These are phyloP conservation scores for Pachyrhynchus sulphureomaculatus DNA, from an alignment of 1,140 invertebrate genomes.

Conservation along the genomic window DNA sequence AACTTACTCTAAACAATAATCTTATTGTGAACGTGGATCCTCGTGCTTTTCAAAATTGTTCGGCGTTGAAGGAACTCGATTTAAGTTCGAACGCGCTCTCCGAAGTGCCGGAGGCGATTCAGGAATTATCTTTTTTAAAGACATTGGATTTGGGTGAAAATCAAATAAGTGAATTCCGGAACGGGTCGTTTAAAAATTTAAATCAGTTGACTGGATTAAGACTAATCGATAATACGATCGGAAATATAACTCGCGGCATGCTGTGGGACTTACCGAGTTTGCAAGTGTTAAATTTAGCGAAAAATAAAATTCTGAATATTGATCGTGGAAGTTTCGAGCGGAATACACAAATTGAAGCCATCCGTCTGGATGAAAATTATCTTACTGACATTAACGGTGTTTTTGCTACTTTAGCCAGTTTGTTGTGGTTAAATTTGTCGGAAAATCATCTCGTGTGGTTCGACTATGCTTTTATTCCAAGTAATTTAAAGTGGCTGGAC, in stretches of 20 bases:
- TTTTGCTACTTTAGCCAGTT: conserved; percentile 74
- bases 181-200: conserved; percentile 80
- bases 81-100: conserved; percentile 81
- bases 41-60: conserved; percentile 87
- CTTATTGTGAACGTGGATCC: conserved; percentile 75
- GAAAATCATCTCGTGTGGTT: conserved; percentile 90
- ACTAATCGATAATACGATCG: conserved; percentile 83
- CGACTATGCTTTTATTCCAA: conserved; percentile 85
- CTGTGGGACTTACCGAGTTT: conserved; percentile 80
- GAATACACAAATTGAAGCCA: conserved; percentile 77
- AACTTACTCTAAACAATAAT: conserved; percentile 83
- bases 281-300: conserved; percentile 82
- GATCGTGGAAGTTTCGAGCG: conserved; percentile 79
- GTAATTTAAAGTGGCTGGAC: conserved; percentile 86
- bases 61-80: conserved; percentile 86
- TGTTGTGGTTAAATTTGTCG: conserved; percentile 86
- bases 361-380: conserved; percentile 83
- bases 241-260: conserved; percentile 80
- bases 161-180: conserved; percentile 75
- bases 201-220: conserved; percentile 82
- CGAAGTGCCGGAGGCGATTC: conserved; percentile 78
- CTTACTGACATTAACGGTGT: conserved; percentile 84
- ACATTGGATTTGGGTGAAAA: conserved; percentile 87
- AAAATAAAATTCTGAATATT: conserved; percentile 83
- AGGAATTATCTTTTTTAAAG: conserved; percentile 78